Base-by-base conservation (phyloP, 2,888 invertebrate genomes). In the Ophion obscuratus region DNA sequence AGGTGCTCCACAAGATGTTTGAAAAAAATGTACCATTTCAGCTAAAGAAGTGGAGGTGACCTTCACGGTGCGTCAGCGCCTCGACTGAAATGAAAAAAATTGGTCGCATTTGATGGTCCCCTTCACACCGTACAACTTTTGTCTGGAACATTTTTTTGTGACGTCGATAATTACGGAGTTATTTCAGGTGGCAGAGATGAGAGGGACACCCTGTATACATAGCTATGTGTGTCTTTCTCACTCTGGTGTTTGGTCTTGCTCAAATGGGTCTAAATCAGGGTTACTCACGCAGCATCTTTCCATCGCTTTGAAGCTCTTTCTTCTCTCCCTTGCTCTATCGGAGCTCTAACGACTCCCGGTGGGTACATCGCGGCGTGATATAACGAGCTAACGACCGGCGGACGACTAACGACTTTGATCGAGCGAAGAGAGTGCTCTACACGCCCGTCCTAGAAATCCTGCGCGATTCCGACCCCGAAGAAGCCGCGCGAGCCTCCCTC, bases 381-480 rank as follows among this genome's bases (percentile, higher is more conserved):
- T 86, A 87, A 87, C 87, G 87, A 87, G 81, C 83, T 87, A 87
- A 87, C 83, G 86, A 87, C 86, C 86, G 53, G 14, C 53, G 87
- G 86, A 87, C 86, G 87, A 82, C 86, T 86, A 87, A 87, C 86
- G 83, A 87, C 86, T 87, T 86, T 87, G 81, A 87, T 87, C 87
- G 87, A 86, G 81, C 83, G 64, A 81, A 81, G 78, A 84, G 86
- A 81, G 86, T 84, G 86, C 83, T 64, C 68, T 62, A 20, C 61
- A 76, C 59, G 74, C 68, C 70, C 81, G 81, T 74, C 74, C 77
- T 78, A 75, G 73, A 78, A 73, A 75, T 24, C 83, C 27, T 61
- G 67, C 68, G 64, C 40, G 40, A 73, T 77, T 61, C 59, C 27
- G 71, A 20, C 44, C 66, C 53, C 66, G 47, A 66, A 73, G 53